Conservation (phyloP, 2,113 vertebrate genomes). For the Istiophorus platypterus region DNA sequence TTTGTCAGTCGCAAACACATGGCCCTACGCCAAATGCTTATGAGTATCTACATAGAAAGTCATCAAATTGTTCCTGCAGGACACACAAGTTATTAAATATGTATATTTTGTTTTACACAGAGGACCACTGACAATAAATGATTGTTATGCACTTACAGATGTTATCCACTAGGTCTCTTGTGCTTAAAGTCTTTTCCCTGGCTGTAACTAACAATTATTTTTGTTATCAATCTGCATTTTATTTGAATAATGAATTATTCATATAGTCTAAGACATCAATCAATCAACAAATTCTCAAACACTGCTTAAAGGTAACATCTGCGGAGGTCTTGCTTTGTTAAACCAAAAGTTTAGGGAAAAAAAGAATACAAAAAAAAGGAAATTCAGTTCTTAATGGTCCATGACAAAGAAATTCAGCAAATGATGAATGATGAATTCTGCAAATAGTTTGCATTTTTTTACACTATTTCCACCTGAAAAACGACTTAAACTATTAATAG, state of each 20-base stretch:
- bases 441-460: not conserved
- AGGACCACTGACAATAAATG: not conserved
- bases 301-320: not conserved
- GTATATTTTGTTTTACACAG: slow-evolving; percentile 17
- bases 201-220: not conserved
- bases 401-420: not conserved
- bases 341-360: not conserved
- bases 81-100: slow-evolving; percentile 38
- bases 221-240: not conserved
- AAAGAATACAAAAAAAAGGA: not conserved
- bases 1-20: slow-evolving; percentile 57
- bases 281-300: not conserved
- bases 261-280: not conserved
- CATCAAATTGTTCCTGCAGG: slow-evolving; percentile 38
- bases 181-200: not conserved
- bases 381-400: not conserved
- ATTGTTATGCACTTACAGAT: slow-evolving; percentile 6
- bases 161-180: not conserved
- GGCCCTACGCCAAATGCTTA: slow-evolving; percentile 52
- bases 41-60: slow-evolving; percentile 54
- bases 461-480: not conserved
- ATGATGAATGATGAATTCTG: not conserved
- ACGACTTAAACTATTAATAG: not conserved
- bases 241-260: not conserved
- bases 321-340: not conserved